These are phyloP conservation scores for Metopolophium dirhodum DNA, from an alignment of 1,140 invertebrate genomes.

Conservation along the genomic window DNA sequence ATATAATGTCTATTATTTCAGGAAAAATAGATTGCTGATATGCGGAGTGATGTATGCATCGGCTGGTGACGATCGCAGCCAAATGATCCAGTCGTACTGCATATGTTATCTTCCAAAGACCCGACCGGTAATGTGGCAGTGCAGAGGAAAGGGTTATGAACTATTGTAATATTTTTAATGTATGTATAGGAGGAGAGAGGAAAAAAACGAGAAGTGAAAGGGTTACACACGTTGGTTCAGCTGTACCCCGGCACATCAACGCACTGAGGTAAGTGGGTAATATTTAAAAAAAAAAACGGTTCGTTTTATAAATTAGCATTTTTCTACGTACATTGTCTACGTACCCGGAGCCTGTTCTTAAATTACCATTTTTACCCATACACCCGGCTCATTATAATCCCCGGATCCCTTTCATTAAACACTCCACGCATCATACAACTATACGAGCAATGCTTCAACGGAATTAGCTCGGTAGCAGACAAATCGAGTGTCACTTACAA, in stretches of 20 bases:
- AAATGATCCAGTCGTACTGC: conserved; percentile 6
- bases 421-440: background rate
- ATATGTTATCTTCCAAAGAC: conserved; percentile 46
- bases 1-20: background rate
- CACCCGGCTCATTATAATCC: conserved; percentile 56
- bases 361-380: conserved; percentile 54
- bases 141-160: conserved; percentile 37
- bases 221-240: conserved; percentile 49
- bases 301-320: conserved; percentile 56
- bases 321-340: conserved; percentile 51
- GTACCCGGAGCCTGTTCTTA: conserved; percentile 34
- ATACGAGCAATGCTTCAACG: background rate
- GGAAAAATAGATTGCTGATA: background rate
- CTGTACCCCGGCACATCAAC: conserved; percentile 49
- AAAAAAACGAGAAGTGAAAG: conserved; percentile 38
- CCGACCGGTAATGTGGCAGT: conserved; percentile 36
- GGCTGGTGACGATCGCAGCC: conserved; percentile 31
- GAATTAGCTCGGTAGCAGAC: conserved; percentile 26
- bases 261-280: conserved; percentile 35
- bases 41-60: conserved; percentile 1
- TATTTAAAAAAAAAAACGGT: conserved; percentile 47
- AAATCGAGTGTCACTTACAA: conserved; percentile 43
- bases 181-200: conserved; percentile 44
- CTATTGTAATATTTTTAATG: conserved; percentile 54
- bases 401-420: conserved; percentile 52